phyloP scores from a whole-genome alignment of 2,797 vertebrate genomes.

The Pteropus rufus region DNA sequence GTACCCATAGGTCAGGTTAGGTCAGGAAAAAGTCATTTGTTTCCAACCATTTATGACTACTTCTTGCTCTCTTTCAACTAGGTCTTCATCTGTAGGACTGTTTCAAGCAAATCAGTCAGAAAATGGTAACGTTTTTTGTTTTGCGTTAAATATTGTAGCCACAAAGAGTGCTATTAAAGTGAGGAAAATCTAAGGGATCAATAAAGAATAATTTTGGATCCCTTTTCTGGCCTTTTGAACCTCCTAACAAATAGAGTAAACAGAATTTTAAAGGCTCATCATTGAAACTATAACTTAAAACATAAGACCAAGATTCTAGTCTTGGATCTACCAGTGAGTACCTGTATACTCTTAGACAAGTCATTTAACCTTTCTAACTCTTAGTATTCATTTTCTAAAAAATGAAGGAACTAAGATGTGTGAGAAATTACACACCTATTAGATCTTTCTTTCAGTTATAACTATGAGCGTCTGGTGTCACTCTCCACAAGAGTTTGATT shows the following conservation, averaged over 20 bases:
- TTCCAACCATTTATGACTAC: background rate
- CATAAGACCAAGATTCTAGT: background rate
- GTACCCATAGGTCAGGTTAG: background rate
- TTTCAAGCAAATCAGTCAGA: background rate
- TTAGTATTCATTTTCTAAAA: background rate
- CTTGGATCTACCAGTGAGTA: background rate
- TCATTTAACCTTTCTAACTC: background rate
- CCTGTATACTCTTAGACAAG: background rate
- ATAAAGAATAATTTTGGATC: background rate
- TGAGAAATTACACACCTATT: background rate
- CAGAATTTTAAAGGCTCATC: background rate
- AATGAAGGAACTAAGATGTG: background rate
- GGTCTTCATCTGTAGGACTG: background rate
- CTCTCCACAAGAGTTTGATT: background rate
- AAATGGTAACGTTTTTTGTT: background rate
- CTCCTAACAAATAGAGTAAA: background rate
- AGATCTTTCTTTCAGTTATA: background rate
- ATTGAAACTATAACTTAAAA: background rate
- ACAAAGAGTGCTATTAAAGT: background rate
- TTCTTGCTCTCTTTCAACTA: background rate
- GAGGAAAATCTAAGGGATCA: background rate
- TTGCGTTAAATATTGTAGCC: background rate
- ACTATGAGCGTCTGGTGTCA: background rate
- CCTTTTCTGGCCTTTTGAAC: background rate
- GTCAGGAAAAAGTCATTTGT: background rate